These are phyloP conservation scores for Pangasius larnaudii DNA, from an alignment of 2,797 vertebrate genomes.

Conservation along the genomic window DNA sequence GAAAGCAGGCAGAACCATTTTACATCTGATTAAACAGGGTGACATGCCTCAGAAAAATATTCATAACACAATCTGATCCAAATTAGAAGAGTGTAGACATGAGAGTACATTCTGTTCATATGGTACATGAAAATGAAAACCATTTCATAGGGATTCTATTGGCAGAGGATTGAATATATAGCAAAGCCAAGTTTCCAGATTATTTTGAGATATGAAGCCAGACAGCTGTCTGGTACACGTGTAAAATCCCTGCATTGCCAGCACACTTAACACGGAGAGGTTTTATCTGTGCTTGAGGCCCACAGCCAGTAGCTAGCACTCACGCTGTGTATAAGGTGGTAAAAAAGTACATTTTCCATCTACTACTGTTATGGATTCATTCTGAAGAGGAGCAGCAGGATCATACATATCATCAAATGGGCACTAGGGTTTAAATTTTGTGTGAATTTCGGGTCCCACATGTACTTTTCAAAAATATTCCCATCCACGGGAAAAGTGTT, in stretches of 20 bases:
- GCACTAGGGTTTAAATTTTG: not conserved
- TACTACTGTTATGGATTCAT: not conserved
- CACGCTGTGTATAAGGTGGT: not conserved
- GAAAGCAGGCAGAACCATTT: not conserved
- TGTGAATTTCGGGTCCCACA: not conserved
- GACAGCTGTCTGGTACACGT: constrained; percentile 1
- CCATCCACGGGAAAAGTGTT: not conserved
- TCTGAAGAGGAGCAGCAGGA: not conserved
- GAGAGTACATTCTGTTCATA: not conserved
- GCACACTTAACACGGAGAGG: not conserved
- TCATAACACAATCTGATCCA: not conserved
- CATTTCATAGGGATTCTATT: not conserved
- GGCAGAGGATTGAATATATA: not conserved
- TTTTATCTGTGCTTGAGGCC: constrained; percentile 15
- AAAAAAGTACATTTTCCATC: not conserved
- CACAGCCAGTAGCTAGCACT: constrained; percentile 5
- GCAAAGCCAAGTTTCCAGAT: not conserved
- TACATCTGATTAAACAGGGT: not conserved
- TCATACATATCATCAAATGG: constrained; percentile 1
- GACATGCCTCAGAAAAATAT: not conserved
- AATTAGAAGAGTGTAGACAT: not conserved
- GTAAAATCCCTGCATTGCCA: not conserved
- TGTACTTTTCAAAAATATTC: not conserved
- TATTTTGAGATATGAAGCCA: not conserved
- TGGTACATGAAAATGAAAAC: not conserved